Evolutionary conservation across 2,113 vertebrate species (phyloP).

Genomic region (Oxyruncus cristatus): DNA sequence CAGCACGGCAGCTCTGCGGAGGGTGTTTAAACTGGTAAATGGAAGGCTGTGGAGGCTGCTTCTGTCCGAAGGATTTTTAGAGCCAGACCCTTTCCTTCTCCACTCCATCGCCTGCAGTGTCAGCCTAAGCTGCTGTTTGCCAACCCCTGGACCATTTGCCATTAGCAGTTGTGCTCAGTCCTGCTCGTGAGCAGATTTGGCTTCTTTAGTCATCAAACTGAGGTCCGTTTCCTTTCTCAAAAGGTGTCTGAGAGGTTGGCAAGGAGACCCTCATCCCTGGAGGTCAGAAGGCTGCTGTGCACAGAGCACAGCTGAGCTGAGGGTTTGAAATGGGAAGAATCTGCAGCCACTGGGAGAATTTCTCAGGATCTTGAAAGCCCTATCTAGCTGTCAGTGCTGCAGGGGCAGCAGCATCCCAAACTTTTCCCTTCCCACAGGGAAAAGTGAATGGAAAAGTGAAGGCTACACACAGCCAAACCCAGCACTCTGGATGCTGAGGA

Average conservation of each 20-base stretch:
- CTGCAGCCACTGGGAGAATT: neutral
- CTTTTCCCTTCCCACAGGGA: rapidly evolving
- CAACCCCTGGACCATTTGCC: neutral
- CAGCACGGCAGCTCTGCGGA: neutral
- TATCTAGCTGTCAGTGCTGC: neutral
- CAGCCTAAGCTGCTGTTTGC: neutral
- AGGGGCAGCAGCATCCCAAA: neutral
- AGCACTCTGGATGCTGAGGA: neutral
- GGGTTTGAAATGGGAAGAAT: neutral
- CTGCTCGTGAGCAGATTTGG: neutral
- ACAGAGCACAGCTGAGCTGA: neutral
- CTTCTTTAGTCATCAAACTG: neutral
- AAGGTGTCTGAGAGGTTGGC: neutral
- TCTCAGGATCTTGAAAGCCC: neutral
- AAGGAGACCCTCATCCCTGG: neutral
- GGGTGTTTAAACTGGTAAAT: neutral
- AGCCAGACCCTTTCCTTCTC: neutral
- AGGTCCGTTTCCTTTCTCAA: neutral
- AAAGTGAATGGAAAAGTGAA: neutral
- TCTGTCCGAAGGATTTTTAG: neutral
- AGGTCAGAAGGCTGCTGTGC: neutral
- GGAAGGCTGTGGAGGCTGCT: neutral
- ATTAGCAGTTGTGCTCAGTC: neutral
- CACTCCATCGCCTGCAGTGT: neutral
- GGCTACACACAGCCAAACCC: neutral